phyloP scores from a whole-genome alignment of 2,113 vertebrate species.

The Cranoglanis bouderius region DNA sequence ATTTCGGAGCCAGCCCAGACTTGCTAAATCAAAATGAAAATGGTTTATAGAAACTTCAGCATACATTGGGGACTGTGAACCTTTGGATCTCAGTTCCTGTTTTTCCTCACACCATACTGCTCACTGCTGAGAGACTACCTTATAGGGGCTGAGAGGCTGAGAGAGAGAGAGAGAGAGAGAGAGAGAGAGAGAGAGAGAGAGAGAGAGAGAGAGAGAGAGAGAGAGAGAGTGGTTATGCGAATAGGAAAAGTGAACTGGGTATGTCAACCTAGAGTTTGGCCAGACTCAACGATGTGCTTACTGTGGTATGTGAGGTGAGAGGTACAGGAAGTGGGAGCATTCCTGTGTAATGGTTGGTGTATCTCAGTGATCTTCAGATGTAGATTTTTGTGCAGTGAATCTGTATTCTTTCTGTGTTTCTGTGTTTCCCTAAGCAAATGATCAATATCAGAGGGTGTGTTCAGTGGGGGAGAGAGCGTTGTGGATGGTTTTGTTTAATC shows the following conservation, averaged over 20 bases:
- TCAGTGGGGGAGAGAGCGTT: neutral
- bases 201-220: slow-evolving; percentile 27
- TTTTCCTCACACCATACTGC: slow-evolving; percentile 47
- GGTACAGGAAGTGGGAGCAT: neutral
- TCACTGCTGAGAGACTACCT: slow-evolving; percentile 53
- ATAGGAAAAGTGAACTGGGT: slow-evolving; percentile 1
- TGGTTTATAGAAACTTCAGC: slow-evolving; percentile 52
- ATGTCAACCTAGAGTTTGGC: slow-evolving; percentile 2
- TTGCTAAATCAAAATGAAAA: slow-evolving; percentile 34
- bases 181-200: slow-evolving; percentile 37
- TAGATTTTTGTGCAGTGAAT: slow-evolving; percentile 8
- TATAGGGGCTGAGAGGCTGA: slow-evolving; percentile 50
- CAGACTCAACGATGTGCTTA: slow-evolving; percentile 18
- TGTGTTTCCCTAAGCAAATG: neutral
- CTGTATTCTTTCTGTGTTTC: neutral
- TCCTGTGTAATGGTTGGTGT: neutral
- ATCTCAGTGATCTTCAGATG: neutral
- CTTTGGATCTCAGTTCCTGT: slow-evolving; percentile 50
- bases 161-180: slow-evolving; percentile 1
- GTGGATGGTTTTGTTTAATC: slow-evolving; percentile 31
- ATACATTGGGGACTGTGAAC: slow-evolving; percentile 35
- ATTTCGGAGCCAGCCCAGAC: neutral
- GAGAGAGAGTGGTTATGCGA: neutral
- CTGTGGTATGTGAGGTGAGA: slow-evolving; percentile 22
- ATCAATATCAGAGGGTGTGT: neutral